phyloP scores from a whole-genome alignment of 2,113 vertebrate species.

The Gallinago jamesoni region DNA sequence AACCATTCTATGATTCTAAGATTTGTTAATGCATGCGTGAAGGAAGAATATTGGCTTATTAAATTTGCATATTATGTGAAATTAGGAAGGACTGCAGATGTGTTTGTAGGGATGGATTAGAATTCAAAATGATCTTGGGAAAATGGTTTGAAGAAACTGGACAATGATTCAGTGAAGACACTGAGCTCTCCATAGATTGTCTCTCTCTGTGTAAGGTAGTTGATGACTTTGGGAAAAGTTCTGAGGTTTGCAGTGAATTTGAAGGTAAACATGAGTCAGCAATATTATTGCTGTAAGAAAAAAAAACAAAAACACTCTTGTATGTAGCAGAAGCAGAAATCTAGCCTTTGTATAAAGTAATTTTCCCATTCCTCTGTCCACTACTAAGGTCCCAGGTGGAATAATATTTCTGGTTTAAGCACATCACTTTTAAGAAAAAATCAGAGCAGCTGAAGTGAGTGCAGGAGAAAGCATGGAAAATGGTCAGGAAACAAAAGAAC shows the following conservation, averaged over 20 bases:
- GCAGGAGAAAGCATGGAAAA: not conserved
- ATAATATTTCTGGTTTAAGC: not conserved
- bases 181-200: not conserved
- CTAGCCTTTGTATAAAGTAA: not conserved
- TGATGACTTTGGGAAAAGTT: not conserved
- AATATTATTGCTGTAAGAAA: not conserved
- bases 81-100: not conserved
- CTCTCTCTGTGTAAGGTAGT: not conserved
- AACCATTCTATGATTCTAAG: no score
- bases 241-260: not conserved
- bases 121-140: not conserved
- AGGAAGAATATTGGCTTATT: not conserved
- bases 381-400: not conserved
- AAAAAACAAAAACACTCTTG: not conserved
- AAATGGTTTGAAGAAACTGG: not conserved
- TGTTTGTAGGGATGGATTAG: not conserved
- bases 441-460: not conserved
- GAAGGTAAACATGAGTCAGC: not conserved
- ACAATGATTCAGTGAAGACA: not conserved
- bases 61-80: not conserved
- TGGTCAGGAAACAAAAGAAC: not conserved
- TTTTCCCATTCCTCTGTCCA: not conserved
- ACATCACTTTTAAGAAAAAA: not conserved
- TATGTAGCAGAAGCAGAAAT: not conserved
- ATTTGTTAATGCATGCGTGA: not conserved